Conservation (phyloP, 2,797 vertebrate genomes). For the Smutsia gigantea region DNA sequence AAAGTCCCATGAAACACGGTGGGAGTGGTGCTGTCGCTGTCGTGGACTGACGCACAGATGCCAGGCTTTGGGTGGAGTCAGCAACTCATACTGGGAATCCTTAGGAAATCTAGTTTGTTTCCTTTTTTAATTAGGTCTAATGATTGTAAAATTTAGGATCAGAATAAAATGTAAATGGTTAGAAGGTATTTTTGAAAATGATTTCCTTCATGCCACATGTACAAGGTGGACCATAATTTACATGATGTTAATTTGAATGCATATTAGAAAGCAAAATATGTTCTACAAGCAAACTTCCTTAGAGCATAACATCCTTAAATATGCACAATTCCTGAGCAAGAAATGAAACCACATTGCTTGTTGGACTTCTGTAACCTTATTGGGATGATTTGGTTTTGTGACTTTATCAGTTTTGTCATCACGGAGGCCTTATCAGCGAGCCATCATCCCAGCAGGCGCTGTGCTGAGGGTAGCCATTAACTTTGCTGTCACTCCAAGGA, state of each 20-base stretch:
- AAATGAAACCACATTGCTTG: not conserved
- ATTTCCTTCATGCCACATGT: not conserved
- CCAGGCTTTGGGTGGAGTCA: not conserved
- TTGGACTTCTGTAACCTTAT: not conserved
- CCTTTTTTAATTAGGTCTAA: not conserved
- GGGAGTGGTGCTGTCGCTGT: not conserved
- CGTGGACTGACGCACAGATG: not conserved
- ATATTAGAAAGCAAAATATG: not conserved
- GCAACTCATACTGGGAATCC: not conserved
- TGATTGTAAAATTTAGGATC: not conserved
- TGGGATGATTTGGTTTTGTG: not conserved
- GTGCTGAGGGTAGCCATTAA: constrained; percentile 1
- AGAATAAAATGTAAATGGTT: not conserved
- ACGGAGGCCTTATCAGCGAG: not conserved
- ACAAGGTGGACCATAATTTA: not conserved
- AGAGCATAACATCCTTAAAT: not conserved
- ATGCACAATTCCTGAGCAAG: not conserved
- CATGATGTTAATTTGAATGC: not conserved
- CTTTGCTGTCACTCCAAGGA: not conserved
- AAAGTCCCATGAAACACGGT: not conserved
- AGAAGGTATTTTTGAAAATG: not conserved
- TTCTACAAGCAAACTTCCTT: not conserved
- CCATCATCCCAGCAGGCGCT: constrained; percentile 38
- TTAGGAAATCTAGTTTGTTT: not conserved
- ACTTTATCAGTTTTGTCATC: not conserved